phyloP scores from a whole-genome alignment of 23 tunicate species.

The Trididemnum clinides region DNA sequence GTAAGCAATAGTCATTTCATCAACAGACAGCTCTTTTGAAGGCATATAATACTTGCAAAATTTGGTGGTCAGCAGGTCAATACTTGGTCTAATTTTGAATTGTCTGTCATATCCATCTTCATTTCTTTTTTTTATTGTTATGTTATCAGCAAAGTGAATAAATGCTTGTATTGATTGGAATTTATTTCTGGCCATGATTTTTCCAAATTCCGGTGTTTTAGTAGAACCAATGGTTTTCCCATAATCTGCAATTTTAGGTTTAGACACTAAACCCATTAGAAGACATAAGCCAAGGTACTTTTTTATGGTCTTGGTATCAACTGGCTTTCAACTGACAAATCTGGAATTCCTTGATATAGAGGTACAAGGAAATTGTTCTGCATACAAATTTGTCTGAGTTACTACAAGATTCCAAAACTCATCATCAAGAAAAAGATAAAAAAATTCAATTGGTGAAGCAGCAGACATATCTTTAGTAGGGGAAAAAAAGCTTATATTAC shows the following conservation, averaged over 20 bases:
- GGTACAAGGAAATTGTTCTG: slow-evolving; percentile 25
- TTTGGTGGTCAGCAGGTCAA: slow-evolving; percentile 29
- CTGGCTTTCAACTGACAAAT: slow-evolving; percentile 23
- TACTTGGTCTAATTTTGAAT: slow-evolving; percentile 33
- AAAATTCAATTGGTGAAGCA: slow-evolving; percentile 6
- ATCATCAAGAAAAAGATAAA: slow-evolving; percentile 6
- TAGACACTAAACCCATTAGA: slow-evolving; percentile 21
- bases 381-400: slow-evolving; percentile 23
- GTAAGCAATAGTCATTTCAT: slow-evolving; percentile 30
- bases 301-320: slow-evolving; percentile 15
- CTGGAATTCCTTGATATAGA: slow-evolving; percentile 18
- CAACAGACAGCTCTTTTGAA: slow-evolving; percentile 28
- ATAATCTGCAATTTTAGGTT: slow-evolving; percentile 31
- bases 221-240: not conserved
- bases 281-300: slow-evolving; percentile 28
- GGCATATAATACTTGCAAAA: slow-evolving; percentile 4
- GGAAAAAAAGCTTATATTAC: slow-evolving; percentile 24
- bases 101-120: slow-evolving; percentile 32
- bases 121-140: slow-evolving; percentile 6
- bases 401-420: slow-evolving; percentile 30
- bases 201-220: slow-evolving; percentile 35
- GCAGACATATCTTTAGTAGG: slow-evolving; percentile 31
- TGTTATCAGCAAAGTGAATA: slow-evolving; percentile 37
- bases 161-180: slow-evolving; percentile 17
- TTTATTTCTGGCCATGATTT: slow-evolving; percentile 27